Base-by-base conservation (phyloP, 2,113 vertebrate genomes). In the Corvus cornix region DNA sequence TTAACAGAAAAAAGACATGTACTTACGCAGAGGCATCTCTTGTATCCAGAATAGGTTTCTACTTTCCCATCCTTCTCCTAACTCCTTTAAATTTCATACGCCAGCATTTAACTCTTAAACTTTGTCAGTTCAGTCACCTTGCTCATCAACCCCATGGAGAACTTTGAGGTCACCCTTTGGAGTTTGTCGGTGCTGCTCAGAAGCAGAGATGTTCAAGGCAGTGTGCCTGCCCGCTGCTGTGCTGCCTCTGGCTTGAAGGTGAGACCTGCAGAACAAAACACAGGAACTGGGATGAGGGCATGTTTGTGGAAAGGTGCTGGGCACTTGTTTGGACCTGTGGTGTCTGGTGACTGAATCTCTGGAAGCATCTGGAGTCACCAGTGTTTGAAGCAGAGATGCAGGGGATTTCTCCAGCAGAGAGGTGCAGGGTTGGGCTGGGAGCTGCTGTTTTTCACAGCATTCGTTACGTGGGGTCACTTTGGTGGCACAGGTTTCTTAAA, bases 251-350 rank as follows among this genome's bases (percentile, higher is more conserved):
- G 8, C 44, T 48, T 33, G 33, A 11, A n/a, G 41, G 24, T 51
- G 76, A 49, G 63, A n/a, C 18, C 64, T 79, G 84, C 5, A 1
- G 62, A 59, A 5, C 53, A 35, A 43, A 74, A 7, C 11, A 1
- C n/a, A 15, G 63, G 20, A 58, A 6, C 37, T 3, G 3, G 44
- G 66, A 43, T 0, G 1, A 49, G 66, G 37, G 20, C 1, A 0
- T 12, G 46, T 39, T n/a, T 67, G 53, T 46, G 27, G 35, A 22
- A 21, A 37, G 66, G 35, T 39, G 56, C 80, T 77, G 53, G 48
- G 35, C 12, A 2, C 18, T 33, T n/a, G 20, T 59, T 44, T 53
- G 90, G 10, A 14, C 49, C 30, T 48, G 19, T 31, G 30, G 5
- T 48, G 8, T 37, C 27, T 84, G 48, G 35, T 76, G 67, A 24